Conservation (phyloP, 2,888 invertebrate species). For the Leucophenga montana region DNA sequence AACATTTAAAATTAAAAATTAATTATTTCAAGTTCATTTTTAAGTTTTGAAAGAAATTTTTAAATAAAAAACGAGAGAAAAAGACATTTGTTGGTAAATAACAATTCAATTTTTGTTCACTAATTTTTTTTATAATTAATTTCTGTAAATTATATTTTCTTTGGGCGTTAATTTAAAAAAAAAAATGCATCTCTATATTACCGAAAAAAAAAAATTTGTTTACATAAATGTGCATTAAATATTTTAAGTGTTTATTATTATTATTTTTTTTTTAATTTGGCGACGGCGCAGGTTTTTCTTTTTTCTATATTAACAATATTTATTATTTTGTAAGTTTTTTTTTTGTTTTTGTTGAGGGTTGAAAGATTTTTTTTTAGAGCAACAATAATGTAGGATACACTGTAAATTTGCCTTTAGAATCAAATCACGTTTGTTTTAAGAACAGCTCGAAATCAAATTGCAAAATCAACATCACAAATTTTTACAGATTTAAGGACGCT, state of each 20-base stretch:
- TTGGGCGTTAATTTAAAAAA: slow-evolving; percentile 19
- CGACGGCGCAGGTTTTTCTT: neutral
- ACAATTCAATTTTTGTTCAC: slow-evolving; percentile 42
- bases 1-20: slow-evolving; percentile 49
- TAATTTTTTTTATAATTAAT: slow-evolving; percentile 15
- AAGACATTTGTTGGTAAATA: slow-evolving; percentile 54
- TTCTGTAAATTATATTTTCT: slow-evolving; percentile 20
- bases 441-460: slow-evolving; percentile 44
- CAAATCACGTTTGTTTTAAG: slow-evolving; percentile 20
- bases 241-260: slow-evolving; percentile 11
- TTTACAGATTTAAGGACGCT: slow-evolving; percentile 73
- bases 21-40: slow-evolving; percentile 39
- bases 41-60: slow-evolving; percentile 51
- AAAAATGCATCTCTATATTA: slow-evolving; percentile 34
- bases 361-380: neutral
- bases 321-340: neutral
- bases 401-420: slow-evolving; percentile 25
- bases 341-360: slow-evolving; percentile 14
- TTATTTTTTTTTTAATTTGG: slow-evolving; percentile 13
- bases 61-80: slow-evolving; percentile 44
- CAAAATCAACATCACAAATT: slow-evolving; percentile 65
- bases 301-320: too few relatives aligned
- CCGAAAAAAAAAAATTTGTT: slow-evolving; percentile 12
- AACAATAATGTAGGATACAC: slow-evolving; percentile 12
- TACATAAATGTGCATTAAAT: slow-evolving; percentile 11